Evolutionary conservation across 1,140 invertebrate species (phyloP).

Genomic region (Agrypnia vestita): DNA sequence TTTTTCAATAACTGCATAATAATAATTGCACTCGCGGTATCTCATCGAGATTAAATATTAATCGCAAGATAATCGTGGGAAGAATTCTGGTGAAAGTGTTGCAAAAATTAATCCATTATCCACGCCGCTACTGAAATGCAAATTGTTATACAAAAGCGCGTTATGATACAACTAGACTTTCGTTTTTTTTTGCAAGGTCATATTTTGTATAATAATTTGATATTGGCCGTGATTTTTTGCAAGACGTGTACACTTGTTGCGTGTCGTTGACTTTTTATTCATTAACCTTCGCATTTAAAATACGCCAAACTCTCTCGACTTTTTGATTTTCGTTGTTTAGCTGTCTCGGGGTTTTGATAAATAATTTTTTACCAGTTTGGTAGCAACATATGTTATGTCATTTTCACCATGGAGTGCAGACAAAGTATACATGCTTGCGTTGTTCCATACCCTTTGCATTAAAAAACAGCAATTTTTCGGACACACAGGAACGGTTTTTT

Average conservation of each 20-base stretch:
- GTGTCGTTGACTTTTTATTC: conserved; percentile 3
- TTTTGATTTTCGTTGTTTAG: neutral
- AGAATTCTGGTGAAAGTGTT: conserved; percentile 5
- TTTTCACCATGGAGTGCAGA: too few species aligned
- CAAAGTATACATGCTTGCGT: too few species aligned
- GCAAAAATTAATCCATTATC: neutral
- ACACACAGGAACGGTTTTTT: too few species aligned
- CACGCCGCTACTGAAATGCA: neutral
- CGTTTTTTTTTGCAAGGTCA: conserved; percentile 29
- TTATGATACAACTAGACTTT: conserved; percentile 15
- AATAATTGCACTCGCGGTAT: neutral
- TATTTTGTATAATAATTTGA: neutral
- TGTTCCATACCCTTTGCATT: too few species aligned
- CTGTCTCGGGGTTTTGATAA: conserved; percentile 9
- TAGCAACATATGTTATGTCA: too few species aligned
- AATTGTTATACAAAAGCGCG: neutral
- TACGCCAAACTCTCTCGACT: neutral
- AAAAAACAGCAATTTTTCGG: too few species aligned
- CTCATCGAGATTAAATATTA: neutral
- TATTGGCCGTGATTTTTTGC: neutral
- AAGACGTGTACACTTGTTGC: neutral
- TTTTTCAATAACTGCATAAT: neutral
- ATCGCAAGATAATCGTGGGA: neutral
- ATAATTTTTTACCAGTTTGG: neutral
- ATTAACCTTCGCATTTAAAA: neutral